These are phyloP conservation scores for Eupeodes luniger DNA, from an alignment of 2,888 invertebrate genomes.

Conservation along the genomic window DNA sequence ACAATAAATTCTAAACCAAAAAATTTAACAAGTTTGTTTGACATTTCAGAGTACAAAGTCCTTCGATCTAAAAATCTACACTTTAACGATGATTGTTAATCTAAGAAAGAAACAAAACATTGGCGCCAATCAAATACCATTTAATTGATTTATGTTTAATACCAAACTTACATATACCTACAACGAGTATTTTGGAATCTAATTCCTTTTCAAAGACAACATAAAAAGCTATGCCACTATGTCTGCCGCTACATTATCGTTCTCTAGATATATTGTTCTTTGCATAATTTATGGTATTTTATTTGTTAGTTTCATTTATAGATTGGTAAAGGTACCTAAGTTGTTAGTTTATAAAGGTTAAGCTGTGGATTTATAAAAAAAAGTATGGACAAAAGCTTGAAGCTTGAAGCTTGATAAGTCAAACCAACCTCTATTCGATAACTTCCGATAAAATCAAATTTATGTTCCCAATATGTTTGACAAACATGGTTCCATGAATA, in stretches of 20 bases:
- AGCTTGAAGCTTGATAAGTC: too few relatives aligned
- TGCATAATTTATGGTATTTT: conserved; percentile 56
- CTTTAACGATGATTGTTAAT: background rate
- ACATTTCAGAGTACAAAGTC: background rate
- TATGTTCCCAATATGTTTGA: too few relatives aligned
- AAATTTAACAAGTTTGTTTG: background rate
- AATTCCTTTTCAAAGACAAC: conserved; percentile 31
- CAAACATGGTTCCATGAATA: too few relatives aligned
- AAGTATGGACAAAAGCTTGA: background rate
- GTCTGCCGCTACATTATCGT: conserved; percentile 21
- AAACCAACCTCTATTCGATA: too few relatives aligned
- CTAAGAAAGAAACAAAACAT: conserved; percentile 19
- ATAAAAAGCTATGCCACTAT: background rate
- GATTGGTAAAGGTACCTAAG: background rate
- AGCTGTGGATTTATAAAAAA: background rate
- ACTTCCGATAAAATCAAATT: too few relatives aligned
- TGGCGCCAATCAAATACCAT: conserved; percentile 53
- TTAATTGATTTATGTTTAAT: conserved; percentile 41
- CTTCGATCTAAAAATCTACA: background rate
- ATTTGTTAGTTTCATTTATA: background rate
- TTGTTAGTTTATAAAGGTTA: background rate
- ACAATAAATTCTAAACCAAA: background rate
- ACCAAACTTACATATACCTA: background rate
- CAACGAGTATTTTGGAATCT: background rate
- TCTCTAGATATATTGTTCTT: conserved; percentile 48